Conservation (phyloP, 2,888 invertebrate genomes). For the Lasioglossum vierecki region DNA sequence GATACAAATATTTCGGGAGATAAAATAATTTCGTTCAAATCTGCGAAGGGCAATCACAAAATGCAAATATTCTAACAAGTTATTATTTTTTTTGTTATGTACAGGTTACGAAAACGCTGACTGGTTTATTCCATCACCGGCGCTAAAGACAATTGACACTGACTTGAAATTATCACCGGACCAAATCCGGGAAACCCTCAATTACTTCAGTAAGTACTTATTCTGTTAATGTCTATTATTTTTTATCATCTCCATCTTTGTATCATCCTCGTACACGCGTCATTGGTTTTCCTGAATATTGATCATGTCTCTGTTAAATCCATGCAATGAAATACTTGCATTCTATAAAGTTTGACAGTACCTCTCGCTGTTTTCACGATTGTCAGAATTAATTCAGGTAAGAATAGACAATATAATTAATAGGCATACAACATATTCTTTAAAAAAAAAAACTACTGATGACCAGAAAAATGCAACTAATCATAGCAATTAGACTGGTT, state of each 20-base stretch:
- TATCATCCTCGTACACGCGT: background rate
- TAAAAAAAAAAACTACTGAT: background rate
- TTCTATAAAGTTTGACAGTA: background rate
- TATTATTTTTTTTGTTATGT: conserved; percentile 16
- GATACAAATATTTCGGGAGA: background rate
- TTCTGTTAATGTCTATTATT: conserved; percentile 32
- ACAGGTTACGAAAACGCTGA: conserved; percentile 95
- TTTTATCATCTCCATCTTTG: background rate
- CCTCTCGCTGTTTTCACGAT: background rate
- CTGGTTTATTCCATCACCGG: conserved; percentile 96
- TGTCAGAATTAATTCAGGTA: background rate
- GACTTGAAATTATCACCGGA: conserved; percentile 95
- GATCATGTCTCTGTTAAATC: background rate
- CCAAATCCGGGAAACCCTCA: conserved; percentile 97
- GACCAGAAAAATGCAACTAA: background rate
- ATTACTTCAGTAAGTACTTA: conserved; percentile 96
- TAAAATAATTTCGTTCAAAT: background rate
- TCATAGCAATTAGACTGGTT: background rate
- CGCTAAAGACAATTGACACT: conserved; percentile 89
- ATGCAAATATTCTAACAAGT: conserved; percentile 1
- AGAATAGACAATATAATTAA: background rate
- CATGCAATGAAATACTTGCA: background rate
- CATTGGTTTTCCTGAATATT: background rate
- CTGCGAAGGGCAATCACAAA: background rate
- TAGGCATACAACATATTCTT: background rate